These are phyloP conservation scores for Drosophila anomalipes DNA, from an alignment of 2,888 invertebrate species.

Conservation along the genomic window DNA sequence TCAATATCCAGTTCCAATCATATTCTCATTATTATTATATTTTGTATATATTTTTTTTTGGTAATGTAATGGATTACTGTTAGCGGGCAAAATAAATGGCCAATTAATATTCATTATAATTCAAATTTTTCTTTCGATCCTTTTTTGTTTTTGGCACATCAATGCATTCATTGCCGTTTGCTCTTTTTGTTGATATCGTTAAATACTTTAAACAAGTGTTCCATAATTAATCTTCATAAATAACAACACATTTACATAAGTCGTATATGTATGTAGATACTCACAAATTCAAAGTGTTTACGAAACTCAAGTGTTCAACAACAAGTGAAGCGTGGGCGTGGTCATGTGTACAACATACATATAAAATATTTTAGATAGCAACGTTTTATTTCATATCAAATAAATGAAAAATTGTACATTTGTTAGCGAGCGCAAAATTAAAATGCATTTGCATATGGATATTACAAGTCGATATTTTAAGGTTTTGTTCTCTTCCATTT, in stretches of 20 bases:
- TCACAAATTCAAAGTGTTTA: conserved; percentile 52
- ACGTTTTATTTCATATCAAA: conserved; percentile 48
- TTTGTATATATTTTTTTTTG: conserved; percentile 14
- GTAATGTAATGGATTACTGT: conserved; percentile 35
- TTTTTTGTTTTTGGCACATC: conserved; percentile 65
- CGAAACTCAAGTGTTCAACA: conserved; percentile 61
- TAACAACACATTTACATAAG: conserved; percentile 56
- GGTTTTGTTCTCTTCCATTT: conserved; percentile 37
- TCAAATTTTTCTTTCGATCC: conserved; percentile 19
- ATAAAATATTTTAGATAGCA: conserved; percentile 50
- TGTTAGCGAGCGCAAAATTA: conserved; percentile 63
- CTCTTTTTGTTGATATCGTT: conserved; percentile 4
- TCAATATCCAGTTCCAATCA: conserved; percentile 20
- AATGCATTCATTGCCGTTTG: conserved; percentile 55
- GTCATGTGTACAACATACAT: conserved; percentile 38
- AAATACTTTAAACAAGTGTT: conserved; percentile 38
- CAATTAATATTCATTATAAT: conserved; percentile 24
- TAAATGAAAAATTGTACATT: conserved; percentile 55
- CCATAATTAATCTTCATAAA: conserved; percentile 42
- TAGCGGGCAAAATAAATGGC: conserved; percentile 44
- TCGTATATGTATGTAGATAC: conserved; percentile 40
- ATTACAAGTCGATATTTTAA: conserved; percentile 45
- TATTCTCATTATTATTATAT: conserved; percentile 2
- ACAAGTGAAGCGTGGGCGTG: conserved; percentile 68
- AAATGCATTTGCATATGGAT: conserved; percentile 46